Evolutionary conservation across 2,113 vertebrate genomes (phyloP).

Genomic region (Xiphophorus maculatus): DNA sequence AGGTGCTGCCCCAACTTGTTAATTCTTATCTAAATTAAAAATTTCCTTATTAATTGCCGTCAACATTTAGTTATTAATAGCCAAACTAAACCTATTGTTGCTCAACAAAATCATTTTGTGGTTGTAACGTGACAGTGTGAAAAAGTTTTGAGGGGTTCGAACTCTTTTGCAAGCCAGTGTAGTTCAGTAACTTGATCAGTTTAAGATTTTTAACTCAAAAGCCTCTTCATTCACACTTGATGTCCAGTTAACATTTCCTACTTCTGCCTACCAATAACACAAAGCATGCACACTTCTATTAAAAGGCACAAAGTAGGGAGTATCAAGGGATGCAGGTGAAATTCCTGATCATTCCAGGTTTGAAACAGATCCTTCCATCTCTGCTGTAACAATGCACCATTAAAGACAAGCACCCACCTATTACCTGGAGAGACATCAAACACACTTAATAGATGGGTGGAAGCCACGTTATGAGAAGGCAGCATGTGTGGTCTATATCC

Average conservation of each 20-base stretch:
- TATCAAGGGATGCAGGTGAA: slow-evolving; percentile 26
- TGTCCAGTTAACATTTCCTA: neutral
- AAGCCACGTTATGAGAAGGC: slow-evolving; percentile 5
- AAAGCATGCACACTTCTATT: neutral
- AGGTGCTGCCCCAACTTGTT: too few relatives aligned
- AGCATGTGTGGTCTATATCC: slow-evolving; percentile 33
- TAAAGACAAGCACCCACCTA: slow-evolving; percentile 45
- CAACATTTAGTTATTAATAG: too few relatives aligned
- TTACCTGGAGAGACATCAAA: slow-evolving; percentile 59
- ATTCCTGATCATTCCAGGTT: slow-evolving; percentile 39
- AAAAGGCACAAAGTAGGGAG: too few relatives aligned
- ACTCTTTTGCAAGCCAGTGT: neutral
- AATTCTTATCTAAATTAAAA: too few relatives aligned
- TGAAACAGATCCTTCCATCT: slow-evolving; percentile 23
- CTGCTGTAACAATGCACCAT: slow-evolving; percentile 28
- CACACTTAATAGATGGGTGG: slow-evolving; percentile 45
- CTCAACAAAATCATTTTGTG: too few relatives aligned
- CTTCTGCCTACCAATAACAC: neutral
- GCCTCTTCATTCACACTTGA: neutral
- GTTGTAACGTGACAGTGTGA: too few relatives aligned
- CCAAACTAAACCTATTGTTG: too few relatives aligned
- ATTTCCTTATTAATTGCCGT: too few relatives aligned
- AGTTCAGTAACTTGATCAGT: neutral
- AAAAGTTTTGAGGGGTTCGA: too few relatives aligned
- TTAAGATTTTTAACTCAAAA: too few relatives aligned